phyloP scores from a whole-genome alignment of 2,888 invertebrate species.

The Acholoe squamosa region DNA sequence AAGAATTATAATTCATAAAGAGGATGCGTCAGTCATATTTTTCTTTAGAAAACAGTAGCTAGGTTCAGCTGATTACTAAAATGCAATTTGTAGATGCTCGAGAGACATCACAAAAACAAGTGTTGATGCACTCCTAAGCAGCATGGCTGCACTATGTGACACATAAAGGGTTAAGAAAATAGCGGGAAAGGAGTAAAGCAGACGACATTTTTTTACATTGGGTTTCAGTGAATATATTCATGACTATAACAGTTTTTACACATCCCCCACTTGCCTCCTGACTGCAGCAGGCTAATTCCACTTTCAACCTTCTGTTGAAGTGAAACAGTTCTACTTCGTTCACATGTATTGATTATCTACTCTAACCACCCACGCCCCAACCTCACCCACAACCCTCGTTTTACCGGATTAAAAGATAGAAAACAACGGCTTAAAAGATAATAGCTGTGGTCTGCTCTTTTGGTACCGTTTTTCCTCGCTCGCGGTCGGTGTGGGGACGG shows the following conservation, averaged over 20 bases:
- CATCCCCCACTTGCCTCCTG: background rate
- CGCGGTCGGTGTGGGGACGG: background rate
- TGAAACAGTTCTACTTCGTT: slow-evolving; percentile 28
- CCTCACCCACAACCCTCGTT: background rate
- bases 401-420: slow-evolving; percentile 4
- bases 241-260: too few relatives aligned
- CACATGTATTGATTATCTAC: slow-evolving; percentile 28
- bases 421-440: slow-evolving; percentile 13
- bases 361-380: background rate
- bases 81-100: too few relatives aligned
- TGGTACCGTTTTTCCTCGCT: background rate
- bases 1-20: too few relatives aligned
- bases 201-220: background rate
- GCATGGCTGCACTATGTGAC: too few relatives aligned
- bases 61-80: too few relatives aligned
- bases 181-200: background rate
- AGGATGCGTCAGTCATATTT: too few relatives aligned
- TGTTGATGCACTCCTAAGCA: too few relatives aligned
- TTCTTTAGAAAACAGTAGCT: too few relatives aligned
- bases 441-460: background rate
- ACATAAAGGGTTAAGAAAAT: too few relatives aligned
- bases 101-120: too few relatives aligned
- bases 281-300: slow-evolving; percentile 3
- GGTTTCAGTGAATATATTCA: background rate
- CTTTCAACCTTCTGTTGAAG: slow-evolving; percentile 33